Conservation (phyloP, 1,140 invertebrate species). For the Heliothis virescens region DNA sequence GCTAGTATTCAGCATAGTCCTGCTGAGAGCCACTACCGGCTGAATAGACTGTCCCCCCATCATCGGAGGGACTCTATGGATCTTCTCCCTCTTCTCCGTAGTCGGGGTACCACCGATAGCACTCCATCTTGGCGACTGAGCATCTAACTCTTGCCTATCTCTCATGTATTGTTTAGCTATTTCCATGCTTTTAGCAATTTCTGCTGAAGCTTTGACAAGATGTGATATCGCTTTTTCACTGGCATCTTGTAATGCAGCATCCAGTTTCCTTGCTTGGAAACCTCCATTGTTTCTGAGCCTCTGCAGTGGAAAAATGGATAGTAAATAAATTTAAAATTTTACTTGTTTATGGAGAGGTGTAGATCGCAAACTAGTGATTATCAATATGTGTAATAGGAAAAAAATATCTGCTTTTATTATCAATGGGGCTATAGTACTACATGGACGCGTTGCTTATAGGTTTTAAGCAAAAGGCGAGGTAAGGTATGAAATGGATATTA, state of each 20-base stretch:
- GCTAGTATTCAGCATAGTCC: slow-evolving; percentile 64
- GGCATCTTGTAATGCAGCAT: slow-evolving; percentile 68
- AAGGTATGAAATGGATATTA: not conserved
- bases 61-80: slow-evolving; percentile 73
- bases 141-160: slow-evolving; percentile 68
- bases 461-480: not conserved
- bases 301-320: slow-evolving; percentile 50
- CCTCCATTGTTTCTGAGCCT: slow-evolving; percentile 68
- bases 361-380: too few species aligned
- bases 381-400: too few species aligned
- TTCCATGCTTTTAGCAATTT: slow-evolving; percentile 67
- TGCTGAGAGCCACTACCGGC: slow-evolving; percentile 74
- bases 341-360: too few species aligned
- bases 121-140: slow-evolving; percentile 67
- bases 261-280: slow-evolving; percentile 65
- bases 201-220: slow-evolving; percentile 73
- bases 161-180: slow-evolving; percentile 72
- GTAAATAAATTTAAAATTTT: not conserved
- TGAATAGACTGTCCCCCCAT: slow-evolving; percentile 75
- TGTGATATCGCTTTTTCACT: slow-evolving; percentile 72
- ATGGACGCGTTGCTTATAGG: too few species aligned
- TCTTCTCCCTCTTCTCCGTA: slow-evolving; percentile 65
- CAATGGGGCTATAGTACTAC: too few species aligned
- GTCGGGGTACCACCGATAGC: slow-evolving; percentile 61
- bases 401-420: too few species aligned